Conservation (phyloP, 1,140 invertebrate species). For the Drosophila busckii region DNA sequence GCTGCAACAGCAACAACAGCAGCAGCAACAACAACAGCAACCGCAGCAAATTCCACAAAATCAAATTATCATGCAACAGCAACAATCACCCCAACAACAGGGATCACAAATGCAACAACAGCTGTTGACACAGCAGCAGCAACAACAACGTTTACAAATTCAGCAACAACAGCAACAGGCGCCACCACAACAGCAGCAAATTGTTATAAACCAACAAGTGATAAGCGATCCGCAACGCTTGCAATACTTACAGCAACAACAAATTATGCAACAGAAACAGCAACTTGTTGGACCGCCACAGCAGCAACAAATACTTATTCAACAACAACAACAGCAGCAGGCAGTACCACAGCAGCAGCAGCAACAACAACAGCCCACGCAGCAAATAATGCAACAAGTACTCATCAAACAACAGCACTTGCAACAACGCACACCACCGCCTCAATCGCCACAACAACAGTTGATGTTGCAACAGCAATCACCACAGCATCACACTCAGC, state of each 20-base stretch:
- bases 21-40: conserved; percentile 69
- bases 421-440: conserved; percentile 60
- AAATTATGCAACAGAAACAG: conserved; percentile 53
- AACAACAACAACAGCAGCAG: conserved; percentile 58
- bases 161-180: conserved; percentile 45
- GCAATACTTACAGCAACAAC: conserved; percentile 72
- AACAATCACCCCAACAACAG: conserved; percentile 40
- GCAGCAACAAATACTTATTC: conserved; percentile 62
- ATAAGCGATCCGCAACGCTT: conserved; percentile 64
- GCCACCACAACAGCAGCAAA: conserved; percentile 59
- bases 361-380: conserved; percentile 41
- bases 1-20: conserved; percentile 78
- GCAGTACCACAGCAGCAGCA: conserved; percentile 52
- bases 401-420: conserved; percentile 70
- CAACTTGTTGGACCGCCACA: conserved; percentile 38
- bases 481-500: conserved; percentile 59
- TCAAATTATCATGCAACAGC: conserved; percentile 36
- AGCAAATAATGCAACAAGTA: conserved; percentile 71
- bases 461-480: conserved; percentile 63
- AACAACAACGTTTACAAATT: conserved; percentile 30
- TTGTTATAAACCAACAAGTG: conserved; percentile 75
- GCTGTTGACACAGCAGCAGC: conserved; percentile 33
- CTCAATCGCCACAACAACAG: conserved; percentile 54
- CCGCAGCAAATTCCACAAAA: conserved; percentile 56
- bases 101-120: conserved; percentile 52